Evolutionary conservation across 2,888 invertebrate genomes (phyloP).

Genomic region (Aspidiotus rigidus): DNA sequence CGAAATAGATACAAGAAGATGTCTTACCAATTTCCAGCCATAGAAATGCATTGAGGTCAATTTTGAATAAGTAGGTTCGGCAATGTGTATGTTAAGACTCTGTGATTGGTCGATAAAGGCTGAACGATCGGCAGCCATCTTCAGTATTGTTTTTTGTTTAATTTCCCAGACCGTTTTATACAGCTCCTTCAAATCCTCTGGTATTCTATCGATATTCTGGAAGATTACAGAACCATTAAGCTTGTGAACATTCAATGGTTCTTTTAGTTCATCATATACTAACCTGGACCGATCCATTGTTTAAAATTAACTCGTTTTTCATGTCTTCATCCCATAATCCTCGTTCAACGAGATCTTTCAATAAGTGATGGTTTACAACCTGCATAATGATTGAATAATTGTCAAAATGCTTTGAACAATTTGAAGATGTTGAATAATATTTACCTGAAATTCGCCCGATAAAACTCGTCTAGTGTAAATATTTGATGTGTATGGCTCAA

Average conservation of each 20-base stretch:
- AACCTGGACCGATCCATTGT: conserved; percentile 80
- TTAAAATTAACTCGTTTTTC: conserved; percentile 86
- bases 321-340: conserved; percentile 90
- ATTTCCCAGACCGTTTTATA: conserved; percentile 99
- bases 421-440: neutral
- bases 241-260: no score
- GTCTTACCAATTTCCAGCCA: conserved; percentile 76
- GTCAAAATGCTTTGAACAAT: neutral
- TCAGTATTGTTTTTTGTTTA: conserved; percentile 79
- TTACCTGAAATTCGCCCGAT: conserved; percentile 77
- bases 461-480: conserved; percentile 83
- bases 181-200: conserved; percentile 70
- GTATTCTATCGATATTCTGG: conserved; percentile 71
- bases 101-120: conserved; percentile 99
- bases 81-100: conserved; percentile 94
- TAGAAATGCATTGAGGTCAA: conserved; percentile 97
- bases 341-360: conserved; percentile 82
- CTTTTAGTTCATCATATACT: neutral
- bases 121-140: conserved; percentile 96
- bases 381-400: conserved; percentile 43
- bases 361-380: conserved; percentile 90
- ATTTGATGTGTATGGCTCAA: conserved; percentile 96
- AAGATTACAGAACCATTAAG: conserved; percentile 10
- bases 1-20: neutral
- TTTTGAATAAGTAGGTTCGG: conserved; percentile 85